phyloP scores from a whole-genome alignment of 1,140 invertebrate species.

The Zelostemma sp. region DNA sequence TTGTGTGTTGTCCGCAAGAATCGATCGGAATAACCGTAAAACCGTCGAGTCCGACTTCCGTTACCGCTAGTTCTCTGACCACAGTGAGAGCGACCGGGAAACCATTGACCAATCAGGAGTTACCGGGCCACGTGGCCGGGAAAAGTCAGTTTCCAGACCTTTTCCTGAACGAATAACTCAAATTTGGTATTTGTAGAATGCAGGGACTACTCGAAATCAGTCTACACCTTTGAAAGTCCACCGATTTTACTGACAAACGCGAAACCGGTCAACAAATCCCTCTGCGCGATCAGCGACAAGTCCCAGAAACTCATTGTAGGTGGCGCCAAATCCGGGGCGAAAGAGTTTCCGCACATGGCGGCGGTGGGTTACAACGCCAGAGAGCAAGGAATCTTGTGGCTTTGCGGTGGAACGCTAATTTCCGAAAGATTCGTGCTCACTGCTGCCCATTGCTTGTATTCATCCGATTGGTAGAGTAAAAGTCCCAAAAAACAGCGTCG shows the following conservation, averaged over 20 bases:
- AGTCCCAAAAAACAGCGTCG: no score
- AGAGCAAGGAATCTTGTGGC: conserved; percentile 31
- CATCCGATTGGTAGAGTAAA: conserved; percentile 49
- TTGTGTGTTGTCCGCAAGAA: conserved; percentile 58
- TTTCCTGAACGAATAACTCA: neutral
- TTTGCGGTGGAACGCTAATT: conserved; percentile 70
- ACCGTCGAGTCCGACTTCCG: neutral
- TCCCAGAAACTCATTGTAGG: conserved; percentile 61
- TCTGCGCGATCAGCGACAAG: conserved; percentile 49
- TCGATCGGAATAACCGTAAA: neutral
- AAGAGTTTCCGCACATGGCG: conserved; percentile 69
- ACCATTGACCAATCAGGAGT: neutral
- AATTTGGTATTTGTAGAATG: conserved; percentile 52
- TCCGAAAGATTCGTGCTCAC: conserved; percentile 68
- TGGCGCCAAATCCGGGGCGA: conserved; percentile 56
- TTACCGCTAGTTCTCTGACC: neutral
- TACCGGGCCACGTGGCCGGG: neutral
- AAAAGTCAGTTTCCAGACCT: neutral
- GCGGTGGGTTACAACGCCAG: conserved; percentile 49
- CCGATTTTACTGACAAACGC: conserved; percentile 27
- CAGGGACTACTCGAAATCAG: conserved; percentile 49
- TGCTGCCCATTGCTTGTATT: conserved; percentile 68
- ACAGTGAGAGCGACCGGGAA: neutral
- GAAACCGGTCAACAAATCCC: conserved; percentile 49
- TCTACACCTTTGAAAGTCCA: conserved; percentile 45